Base-by-base conservation (phyloP, 2,797 vertebrate species). In the Anas capensis region DNA sequence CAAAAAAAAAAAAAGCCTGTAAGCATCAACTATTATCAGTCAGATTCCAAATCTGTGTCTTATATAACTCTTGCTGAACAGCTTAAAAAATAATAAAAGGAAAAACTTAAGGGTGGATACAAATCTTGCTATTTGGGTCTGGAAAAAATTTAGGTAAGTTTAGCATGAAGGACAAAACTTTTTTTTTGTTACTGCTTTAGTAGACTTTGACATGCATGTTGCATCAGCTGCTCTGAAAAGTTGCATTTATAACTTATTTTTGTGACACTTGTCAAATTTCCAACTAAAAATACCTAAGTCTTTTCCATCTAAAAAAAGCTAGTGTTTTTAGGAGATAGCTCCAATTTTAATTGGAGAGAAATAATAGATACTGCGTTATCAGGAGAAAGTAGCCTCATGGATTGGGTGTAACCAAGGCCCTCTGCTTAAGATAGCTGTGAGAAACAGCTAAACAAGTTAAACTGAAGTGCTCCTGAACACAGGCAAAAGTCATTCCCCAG, bases 81-180 rank as follows among this genome's bases (percentile, higher is more conserved):
- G 79, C 75, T 91, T 92, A 75, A 90, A 73, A 89, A 89, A 9
- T 72, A 81, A 77, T 85, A 72, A 73, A 89, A 80, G 31, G 51
- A 48, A 80, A 90, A 90, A 23, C 66, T 54, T 86, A 83, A 69
- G 90, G 58, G 26, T 76, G 42, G 53, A 81, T 83, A 60, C 54
- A 86, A 57, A 88, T 89, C 75, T 89, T 90, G 56, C n/a, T 88
- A 64, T 93, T 92, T 92, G 72, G 44, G 53, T 92, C 57, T 89
- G 71, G 75, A 90, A 92, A 95, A 83, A 61, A 27, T 5, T 60
- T 21, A 53, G 69, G 71, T 83, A 90, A 90, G 76, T 44, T 91
- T 95, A 94, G 48, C 0, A 9, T 73, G 68, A 91, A 62, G 72
- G 49, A 78, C 33, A 75, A 5, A 73, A 77, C 17, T 26, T 44